Percentiles rank a stretch among this genome's conserved stretches.
phyloP scores from a whole-genome alignment of 2,797 vertebrate genomes.

The Mormyrops boulengeri region DNA sequence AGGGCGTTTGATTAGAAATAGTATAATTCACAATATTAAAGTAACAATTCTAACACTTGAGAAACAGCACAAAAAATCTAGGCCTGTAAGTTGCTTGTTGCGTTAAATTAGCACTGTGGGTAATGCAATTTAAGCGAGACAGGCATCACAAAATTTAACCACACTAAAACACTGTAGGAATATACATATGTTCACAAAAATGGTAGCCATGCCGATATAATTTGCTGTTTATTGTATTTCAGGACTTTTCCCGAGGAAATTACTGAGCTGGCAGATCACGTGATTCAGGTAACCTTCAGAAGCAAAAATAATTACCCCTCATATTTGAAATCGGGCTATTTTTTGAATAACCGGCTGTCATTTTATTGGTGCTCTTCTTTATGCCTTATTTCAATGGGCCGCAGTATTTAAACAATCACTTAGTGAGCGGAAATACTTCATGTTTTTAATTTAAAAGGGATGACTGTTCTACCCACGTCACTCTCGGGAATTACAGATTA shows the following conservation, averaged over 20 bases:
- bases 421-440: not conserved
- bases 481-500: not conserved
- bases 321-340: not conserved
- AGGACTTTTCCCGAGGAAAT: slow-evolving; percentile 11
- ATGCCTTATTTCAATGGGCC: not conserved
- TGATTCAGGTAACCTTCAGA: slow-evolving; percentile 18
- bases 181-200: not conserved
- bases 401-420: not conserved
- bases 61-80: not conserved
- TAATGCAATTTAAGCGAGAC: not conserved
- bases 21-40: not conserved
- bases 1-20: not conserved
- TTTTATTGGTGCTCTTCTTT: not conserved
- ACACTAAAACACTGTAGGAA: not conserved
- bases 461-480: not conserved
- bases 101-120: not conserved
- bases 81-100: not conserved
- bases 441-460: not conserved
- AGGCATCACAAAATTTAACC: not conserved
- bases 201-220: not conserved
- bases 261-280: slow-evolving; percentile 13
- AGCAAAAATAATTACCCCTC: not conserved
- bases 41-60: not conserved
- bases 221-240: slow-evolving; percentile 20
- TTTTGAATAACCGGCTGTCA: not conserved